A percentile compares a stretch with the other conserved stretches of the same genome.
phyloP scores from a whole-genome alignment of 2,113 vertebrate genomes.

The Plectropomus leopardus region DNA sequence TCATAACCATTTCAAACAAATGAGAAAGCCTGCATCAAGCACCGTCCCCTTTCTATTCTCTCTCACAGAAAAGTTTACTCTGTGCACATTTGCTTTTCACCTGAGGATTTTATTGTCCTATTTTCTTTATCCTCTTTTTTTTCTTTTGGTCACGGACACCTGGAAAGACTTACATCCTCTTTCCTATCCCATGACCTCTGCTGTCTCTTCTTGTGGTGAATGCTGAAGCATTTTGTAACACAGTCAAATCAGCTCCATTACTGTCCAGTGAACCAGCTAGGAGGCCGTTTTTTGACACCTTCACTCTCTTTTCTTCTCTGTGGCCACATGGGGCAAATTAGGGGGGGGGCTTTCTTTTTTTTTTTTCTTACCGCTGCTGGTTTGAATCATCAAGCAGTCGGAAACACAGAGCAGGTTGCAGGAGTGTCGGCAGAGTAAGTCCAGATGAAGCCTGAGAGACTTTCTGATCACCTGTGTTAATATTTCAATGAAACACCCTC shows the following conservation, averaged over 20 bases:
- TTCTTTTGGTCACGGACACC: constrained; percentile 43
- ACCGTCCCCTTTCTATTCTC: neutral
- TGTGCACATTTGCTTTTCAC: constrained; percentile 33
- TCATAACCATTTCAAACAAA: constrained; percentile 81
- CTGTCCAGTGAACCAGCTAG: constrained; percentile 50
- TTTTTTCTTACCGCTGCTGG: constrained; percentile 50
- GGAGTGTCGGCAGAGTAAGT: constrained; percentile 74
- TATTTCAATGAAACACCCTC: constrained; percentile 73
- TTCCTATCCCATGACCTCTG: constrained; percentile 48
- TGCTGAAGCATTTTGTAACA: constrained; percentile 40
- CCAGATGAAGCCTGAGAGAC: constrained; percentile 70
- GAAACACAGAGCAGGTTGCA: constrained; percentile 65
- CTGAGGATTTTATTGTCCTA: constrained; percentile 28
- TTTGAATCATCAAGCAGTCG: constrained; percentile 71
- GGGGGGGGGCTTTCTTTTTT: constrained; percentile 42
- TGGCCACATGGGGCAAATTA: constrained; percentile 76
- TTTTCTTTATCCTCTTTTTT: constrained; percentile 22
- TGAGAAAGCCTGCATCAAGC: constrained; percentile 39
- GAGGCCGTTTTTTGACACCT: constrained; percentile 65
- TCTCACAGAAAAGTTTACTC: constrained; percentile 29
- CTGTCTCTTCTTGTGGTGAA: constrained; percentile 42
- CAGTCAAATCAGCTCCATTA: constrained; percentile 58
- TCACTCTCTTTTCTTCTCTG: constrained; percentile 52
- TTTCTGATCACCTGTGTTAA: constrained; percentile 73
- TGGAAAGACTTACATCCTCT: constrained; percentile 52